Base-by-base conservation (phyloP, 1,140 invertebrate genomes). In the Zaprionus lachaisei region DNA sequence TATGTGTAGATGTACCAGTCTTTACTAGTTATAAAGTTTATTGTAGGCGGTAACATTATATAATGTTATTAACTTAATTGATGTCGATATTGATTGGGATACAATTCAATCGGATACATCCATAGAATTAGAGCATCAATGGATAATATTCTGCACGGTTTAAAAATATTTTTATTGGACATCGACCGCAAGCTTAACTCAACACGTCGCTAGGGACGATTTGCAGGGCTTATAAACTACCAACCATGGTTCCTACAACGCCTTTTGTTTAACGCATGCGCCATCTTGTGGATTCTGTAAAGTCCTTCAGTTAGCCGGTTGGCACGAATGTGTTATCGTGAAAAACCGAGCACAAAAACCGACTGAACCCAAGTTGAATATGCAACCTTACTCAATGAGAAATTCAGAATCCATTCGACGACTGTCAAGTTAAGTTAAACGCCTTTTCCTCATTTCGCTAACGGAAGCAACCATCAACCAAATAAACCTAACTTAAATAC, bases 391-490 rank as follows among this genome's bases (percentile, higher is more conserved):
- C 87, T 84, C 87, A 91, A 91, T 87, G 83, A 79, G 83, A 91
- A 91, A 87, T 81, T 91, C 87, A 91, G 87, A 91, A 91, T 84
- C 81, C 87, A 83, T 91, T 87, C 77, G 87, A 83, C 87, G 76
- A 86, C 79, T 91, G 83, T 91, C 79, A 91, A 81, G 87, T 87
- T 91, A 83, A 83, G 79, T 91, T 91, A 79, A 67, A 81, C 69
- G 83, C 83, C 83, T 83, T 87, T 91, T 84, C 72, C 81, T 75
- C 83, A 83, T 91, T 91, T 86, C 79, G 78, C 72, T 54, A 86
- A 72, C 72, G 77, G 68, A 91, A 83, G 55, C 60, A 65, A 79
- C 38, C 62, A 63, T 31, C 38, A 65, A 69, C 66, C 74, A 69
- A 79, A 72, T 66, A 61, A 76, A 79, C 54, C 58, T 69, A 78